Evolutionary conservation across 2,797 vertebrate genomes (phyloP), one percentile per base, ranked within the genome.

Genomic region (Miichthys miiuy): DNA sequence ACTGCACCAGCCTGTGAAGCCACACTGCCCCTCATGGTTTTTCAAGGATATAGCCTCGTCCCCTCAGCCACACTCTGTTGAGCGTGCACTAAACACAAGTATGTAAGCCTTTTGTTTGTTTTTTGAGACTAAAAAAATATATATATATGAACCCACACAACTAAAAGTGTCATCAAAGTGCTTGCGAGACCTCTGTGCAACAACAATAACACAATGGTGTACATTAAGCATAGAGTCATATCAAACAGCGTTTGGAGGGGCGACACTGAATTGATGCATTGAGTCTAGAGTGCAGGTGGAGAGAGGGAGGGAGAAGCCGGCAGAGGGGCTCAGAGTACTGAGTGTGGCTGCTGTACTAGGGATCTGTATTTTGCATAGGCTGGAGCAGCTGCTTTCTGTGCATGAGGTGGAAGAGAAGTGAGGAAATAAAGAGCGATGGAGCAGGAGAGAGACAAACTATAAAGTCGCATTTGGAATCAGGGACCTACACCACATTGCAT

Each of bases 21-120:
- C 81, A 88, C 82, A 90, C 88, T 90, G 89, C 82, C 88, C 84
- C 88, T 90, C 61, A 81, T 89, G 90, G 92, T 82, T 67, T 76
- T n/a, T 68, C 67, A 63, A 68, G 73, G 75, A 87, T 63, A 90
- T 38, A 90, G 77, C 86, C 77, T 67, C 12, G 21, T 79, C 78
- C 80, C 79, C 78, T 27, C 57, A 78, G 69, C 69, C 72, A 64
- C 30, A 1, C 66, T 82, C 61, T 50, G 60, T n/a, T 67, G 25
- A 72, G 18, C 48, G 41, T 41, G 42, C 65, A 81, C 51, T 58
- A 46, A 79, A 77, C 46, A 55, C 61, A 75, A 73, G 25, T 6
- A 4, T 57, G 38, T 25, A 4, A 60, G 46, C 42, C 30, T 73
- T 69, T 42, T 41, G 12, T 13, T 57, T 23, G 21, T 2, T 52